A percentile compares a stretch with the other conserved stretches of the same genome.
Conservation (phyloP, 37 sponge, comb jelly and placozoan species). For the Aphrocallistes beatrix region DNA sequence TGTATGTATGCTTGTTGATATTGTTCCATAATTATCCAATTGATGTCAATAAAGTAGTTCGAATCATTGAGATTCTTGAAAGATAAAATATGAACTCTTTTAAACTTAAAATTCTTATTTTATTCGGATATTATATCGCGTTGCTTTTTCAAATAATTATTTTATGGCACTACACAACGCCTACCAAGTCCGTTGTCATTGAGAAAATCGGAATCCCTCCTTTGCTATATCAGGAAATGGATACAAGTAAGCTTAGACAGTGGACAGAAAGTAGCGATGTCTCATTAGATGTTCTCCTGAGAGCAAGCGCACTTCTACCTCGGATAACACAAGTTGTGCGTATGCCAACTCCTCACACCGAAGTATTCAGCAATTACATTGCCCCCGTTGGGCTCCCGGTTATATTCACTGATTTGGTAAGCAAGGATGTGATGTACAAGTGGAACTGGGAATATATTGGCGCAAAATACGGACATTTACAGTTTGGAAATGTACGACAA, state of each 20-base stretch:
- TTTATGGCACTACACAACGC: too few relatives aligned
- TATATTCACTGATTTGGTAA: conserved; percentile 65
- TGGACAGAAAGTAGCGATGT: not conserved
- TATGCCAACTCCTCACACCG: conserved; percentile 46
- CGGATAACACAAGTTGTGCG: conserved; percentile 38
- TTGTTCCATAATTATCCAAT: not conserved
- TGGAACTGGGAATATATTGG: conserved; percentile 69
- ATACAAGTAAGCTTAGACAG: not conserved
- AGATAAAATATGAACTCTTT: not conserved
- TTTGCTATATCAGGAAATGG: not conserved
- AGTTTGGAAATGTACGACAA: conserved; percentile 60
- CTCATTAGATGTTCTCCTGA: not conserved
- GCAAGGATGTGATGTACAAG: conserved; percentile 28
- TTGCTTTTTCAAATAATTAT: not conserved
- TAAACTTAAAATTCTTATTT: not conserved
- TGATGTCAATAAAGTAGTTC: not conserved
- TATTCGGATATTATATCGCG: not conserved
- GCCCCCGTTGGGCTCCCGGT: conserved; percentile 70
- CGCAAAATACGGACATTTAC: conserved; percentile 44
- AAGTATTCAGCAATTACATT: conserved; percentile 66
- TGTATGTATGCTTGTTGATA: conserved; percentile 8
- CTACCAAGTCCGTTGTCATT: too few relatives aligned
- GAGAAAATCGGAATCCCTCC: too few relatives aligned
- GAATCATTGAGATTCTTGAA: too few relatives aligned
- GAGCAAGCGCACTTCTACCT: conserved; percentile 43